These are phyloP conservation scores for Drosophila recens DNA, from an alignment of 2,888 invertebrate genomes.

Conservation along the genomic window DNA sequence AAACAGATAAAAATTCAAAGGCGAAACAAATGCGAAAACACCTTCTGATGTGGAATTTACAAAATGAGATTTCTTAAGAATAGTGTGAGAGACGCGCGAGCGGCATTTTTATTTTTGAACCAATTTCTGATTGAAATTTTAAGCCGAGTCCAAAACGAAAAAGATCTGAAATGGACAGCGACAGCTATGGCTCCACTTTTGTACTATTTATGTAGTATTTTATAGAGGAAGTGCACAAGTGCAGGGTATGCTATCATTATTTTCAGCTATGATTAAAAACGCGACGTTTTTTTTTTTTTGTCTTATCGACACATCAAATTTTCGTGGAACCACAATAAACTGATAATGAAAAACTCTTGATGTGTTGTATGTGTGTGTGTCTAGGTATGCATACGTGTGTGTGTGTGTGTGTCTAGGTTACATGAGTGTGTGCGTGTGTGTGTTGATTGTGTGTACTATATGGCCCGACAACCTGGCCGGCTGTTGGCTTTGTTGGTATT, in stretches of 20 bases:
- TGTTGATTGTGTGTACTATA: conserved; percentile 2
- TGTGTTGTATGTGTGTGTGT: conserved; percentile 19
- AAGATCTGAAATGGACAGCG: conserved; percentile 7
- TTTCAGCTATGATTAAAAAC: conserved; percentile 49
- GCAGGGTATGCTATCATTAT: conserved; percentile 33
- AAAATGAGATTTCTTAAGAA: conserved; percentile 4
- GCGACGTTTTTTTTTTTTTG: conserved; percentile 29
- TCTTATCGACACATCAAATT: conserved; percentile 36
- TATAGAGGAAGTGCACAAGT: conserved; percentile 21
- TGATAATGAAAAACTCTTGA: conserved; percentile 31
- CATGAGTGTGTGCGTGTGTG: conserved; percentile 28
- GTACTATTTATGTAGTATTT: neutral
- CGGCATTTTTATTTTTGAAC: conserved; percentile 12
- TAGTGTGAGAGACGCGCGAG: conserved; percentile 2
- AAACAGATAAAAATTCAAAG: conserved; percentile 47
- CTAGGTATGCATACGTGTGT: conserved; percentile 13
- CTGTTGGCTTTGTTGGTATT: conserved; percentile 22
- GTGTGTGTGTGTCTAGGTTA: no score
- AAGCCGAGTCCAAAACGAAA: conserved; percentile 12
- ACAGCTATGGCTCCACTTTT: conserved; percentile 1
- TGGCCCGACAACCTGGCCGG: conserved; percentile 37
- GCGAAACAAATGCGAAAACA: conserved; percentile 61
- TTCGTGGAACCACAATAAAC: conserved; percentile 41
- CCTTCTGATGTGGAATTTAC: conserved; percentile 51
- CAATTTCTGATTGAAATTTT: conserved; percentile 30